Percentiles rank a stretch among this genome's conserved stretches.
Conservation (phyloP, 2,888 invertebrate species). For the Lampropteryx suffumata region DNA sequence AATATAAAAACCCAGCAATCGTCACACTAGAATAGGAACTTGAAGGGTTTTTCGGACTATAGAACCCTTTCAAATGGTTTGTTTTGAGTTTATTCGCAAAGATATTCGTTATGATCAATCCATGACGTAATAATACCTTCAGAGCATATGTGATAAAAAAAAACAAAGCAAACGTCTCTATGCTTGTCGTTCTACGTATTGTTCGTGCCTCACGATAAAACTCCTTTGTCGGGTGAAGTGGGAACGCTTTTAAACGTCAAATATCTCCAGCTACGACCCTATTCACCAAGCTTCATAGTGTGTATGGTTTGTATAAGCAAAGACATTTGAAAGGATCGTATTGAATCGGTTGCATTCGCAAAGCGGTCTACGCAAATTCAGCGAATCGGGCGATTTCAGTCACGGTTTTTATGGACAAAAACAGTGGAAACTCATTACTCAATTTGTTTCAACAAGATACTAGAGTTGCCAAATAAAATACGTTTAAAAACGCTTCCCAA, state of each 20-base stretch:
- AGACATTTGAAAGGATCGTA: slow-evolving; percentile 6
- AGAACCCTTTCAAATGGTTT: no score
- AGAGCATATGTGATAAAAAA: background rate
- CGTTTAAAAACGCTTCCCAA: slow-evolving; percentile 23
- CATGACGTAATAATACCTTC: slow-evolving; percentile 30
- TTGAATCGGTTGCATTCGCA: slow-evolving; percentile 4
- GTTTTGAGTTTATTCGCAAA: slow-evolving; percentile 30
- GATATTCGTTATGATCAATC: slow-evolving; percentile 39
- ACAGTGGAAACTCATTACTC: slow-evolving; percentile 7
- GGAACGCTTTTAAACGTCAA: slow-evolving; percentile 31
- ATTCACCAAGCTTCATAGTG: slow-evolving; percentile 6
- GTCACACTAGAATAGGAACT: no score
- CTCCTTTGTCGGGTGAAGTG: slow-evolving; percentile 30
- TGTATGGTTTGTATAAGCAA: slow-evolving; percentile 4
- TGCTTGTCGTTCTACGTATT: slow-evolving; percentile 21
- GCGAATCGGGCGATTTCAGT: background rate
- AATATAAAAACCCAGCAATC: no score
- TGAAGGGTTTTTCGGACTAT: no score
- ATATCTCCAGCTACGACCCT: slow-evolving; percentile 19
- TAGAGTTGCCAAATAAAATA: slow-evolving; percentile 14
- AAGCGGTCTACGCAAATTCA: background rate
- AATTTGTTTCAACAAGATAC: slow-evolving; percentile 9
- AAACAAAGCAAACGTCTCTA: slow-evolving; percentile 21
- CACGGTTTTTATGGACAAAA: slow-evolving; percentile 2
- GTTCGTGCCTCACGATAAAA: slow-evolving; percentile 22